Evolutionary conservation across 2,797 vertebrate genomes (phyloP).

Genomic region (Poeciliopsis presidionis): DNA sequence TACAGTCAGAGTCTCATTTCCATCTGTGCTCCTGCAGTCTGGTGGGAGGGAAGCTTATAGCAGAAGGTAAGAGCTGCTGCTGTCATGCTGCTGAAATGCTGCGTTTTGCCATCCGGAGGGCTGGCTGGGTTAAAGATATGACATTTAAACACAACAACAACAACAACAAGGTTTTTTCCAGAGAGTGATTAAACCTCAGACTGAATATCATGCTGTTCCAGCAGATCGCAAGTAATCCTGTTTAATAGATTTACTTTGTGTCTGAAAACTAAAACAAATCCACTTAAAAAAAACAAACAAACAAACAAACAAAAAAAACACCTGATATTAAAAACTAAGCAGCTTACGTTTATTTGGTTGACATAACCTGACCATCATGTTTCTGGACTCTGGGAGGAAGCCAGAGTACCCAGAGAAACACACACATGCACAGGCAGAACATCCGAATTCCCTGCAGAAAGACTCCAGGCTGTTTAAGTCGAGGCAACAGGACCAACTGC

Average conservation of each 20-base stretch:
- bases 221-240: not conserved
- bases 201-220: not conserved
- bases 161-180: not conserved
- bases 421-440: not conserved
- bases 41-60: conserved; percentile 11
- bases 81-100: conserved; percentile 15
- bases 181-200: conserved; percentile 5
- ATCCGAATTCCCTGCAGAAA: not conserved
- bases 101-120: conserved; percentile 8
- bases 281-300: not conserved
- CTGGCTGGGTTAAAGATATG: conserved; percentile 14
- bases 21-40: conserved; percentile 15
- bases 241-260: not conserved
- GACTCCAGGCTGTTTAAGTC: too few species aligned
- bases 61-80: not conserved
- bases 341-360: not conserved
- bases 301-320: not conserved
- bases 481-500: not conserved
- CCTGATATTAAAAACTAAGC: not conserved
- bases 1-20: conserved; percentile 35
- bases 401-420: not conserved
- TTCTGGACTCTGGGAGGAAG: not conserved
- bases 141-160: conserved; percentile 9
- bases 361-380: too few species aligned
- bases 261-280: not conserved